Conservation (phyloP, 1,140 invertebrate genomes). For the Euwallacea fornicatus region DNA sequence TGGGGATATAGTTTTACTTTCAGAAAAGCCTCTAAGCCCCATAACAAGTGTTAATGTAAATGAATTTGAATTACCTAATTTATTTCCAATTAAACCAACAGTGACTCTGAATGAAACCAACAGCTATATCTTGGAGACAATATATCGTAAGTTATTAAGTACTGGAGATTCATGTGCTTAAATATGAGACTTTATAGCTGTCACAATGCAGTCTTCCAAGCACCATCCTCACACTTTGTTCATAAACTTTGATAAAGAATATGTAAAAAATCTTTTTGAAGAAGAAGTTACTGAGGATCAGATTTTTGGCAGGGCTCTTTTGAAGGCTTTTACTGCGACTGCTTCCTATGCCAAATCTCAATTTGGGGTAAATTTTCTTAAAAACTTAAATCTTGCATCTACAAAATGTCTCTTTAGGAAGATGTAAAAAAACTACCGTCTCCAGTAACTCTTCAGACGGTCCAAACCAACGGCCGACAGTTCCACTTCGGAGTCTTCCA, state of each 20-base stretch:
- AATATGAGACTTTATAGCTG: conserved; percentile 54
- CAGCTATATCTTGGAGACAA: conserved; percentile 63
- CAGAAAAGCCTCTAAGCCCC: conserved; percentile 61
- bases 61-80: conserved; percentile 62
- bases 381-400: conserved; percentile 2
- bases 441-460: conserved; percentile 78
- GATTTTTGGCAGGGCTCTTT: conserved; percentile 65
- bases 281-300: conserved; percentile 66
- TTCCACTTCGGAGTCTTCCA: conserved; percentile 84
- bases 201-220: conserved; percentile 53
- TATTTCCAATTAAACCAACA: conserved; percentile 71
- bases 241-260: conserved; percentile 63
- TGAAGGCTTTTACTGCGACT: conserved; percentile 73
- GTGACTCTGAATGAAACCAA: conserved; percentile 67
- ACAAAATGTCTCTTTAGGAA: conserved; percentile 54
- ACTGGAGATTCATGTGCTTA: neutral
- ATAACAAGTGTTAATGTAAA: conserved; percentile 53
- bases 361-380: conserved; percentile 62
- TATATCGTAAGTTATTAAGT: conserved; percentile 68
- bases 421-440: conserved; percentile 67
- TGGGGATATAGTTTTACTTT: conserved; percentile 67
- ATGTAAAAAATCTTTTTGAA: conserved; percentile 69
- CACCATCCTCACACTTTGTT: conserved; percentile 75
- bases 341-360: conserved; percentile 68
- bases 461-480: conserved; percentile 72